Evolutionary conservation across 2,888 invertebrate genomes (phyloP).

Genomic region (Maniola hyperantus): DNA sequence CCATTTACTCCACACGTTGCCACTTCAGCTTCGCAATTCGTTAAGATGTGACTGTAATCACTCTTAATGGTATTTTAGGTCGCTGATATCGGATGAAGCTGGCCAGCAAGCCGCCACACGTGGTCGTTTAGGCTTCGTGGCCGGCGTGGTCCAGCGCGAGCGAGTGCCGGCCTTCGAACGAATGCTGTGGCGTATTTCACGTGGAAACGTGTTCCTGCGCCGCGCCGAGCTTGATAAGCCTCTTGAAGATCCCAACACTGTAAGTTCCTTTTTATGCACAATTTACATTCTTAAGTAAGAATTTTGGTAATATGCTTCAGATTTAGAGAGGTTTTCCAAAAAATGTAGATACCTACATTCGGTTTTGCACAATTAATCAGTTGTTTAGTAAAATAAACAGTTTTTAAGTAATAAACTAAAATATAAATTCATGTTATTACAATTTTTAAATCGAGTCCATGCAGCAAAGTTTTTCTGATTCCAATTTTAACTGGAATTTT

Average conservation of each 20-base stretch:
- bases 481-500: too few species aligned
- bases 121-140: constrained; percentile 89
- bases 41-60: too few species aligned
- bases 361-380: too few species aligned
- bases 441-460: too few species aligned
- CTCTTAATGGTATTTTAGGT: constrained; percentile 49
- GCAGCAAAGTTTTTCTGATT: too few species aligned
- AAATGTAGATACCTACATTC: too few species aligned
- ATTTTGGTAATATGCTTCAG: not conserved
- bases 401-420: too few species aligned
- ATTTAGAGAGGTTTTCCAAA: too few species aligned
- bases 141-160: constrained; percentile 95
- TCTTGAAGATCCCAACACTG: constrained; percentile 92
- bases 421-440: too few species aligned
- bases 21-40: too few species aligned
- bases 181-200: constrained; percentile 96
- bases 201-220: constrained; percentile 95
- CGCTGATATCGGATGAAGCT: constrained; percentile 73
- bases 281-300: not conserved
- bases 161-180: constrained; percentile 94
- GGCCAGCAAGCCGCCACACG: constrained; percentile 69
- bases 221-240: constrained; percentile 93
- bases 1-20: too few species aligned
- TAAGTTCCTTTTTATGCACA: constrained; percentile 63
- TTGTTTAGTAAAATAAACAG: too few species aligned